Percentiles rank a stretch among this genome's conserved stretches.
phyloP scores from a whole-genome alignment of 2,797 vertebrate genomes.

The Ctenopoma multispine region DNA sequence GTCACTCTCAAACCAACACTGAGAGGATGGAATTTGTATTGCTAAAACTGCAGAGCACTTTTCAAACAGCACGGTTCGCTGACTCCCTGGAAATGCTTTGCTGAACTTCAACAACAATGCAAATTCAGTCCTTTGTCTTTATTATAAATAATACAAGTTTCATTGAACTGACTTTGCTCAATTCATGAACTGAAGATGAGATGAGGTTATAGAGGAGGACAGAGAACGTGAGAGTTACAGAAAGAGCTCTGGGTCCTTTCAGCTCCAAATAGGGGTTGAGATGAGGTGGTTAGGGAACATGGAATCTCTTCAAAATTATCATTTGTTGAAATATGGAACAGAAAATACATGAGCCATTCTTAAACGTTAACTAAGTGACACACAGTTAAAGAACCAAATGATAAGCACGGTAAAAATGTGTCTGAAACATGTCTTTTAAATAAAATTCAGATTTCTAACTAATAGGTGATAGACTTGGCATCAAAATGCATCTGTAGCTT shows the following conservation, averaged over 20 bases:
- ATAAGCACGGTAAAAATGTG: too few relatives aligned
- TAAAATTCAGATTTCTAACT: too few relatives aligned
- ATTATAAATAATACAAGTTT: slow-evolving; percentile 41
- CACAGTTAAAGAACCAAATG: too few relatives aligned
- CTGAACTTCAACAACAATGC: slow-evolving; percentile 43
- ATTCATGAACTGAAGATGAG: slow-evolving; percentile 26
- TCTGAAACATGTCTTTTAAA: too few relatives aligned
- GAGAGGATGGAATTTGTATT: slow-evolving; percentile 52
- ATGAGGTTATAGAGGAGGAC: slow-evolving; percentile 14
- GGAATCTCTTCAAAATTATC: too few relatives aligned
- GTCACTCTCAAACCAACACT: slow-evolving; percentile 52
- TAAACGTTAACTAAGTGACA: too few relatives aligned
- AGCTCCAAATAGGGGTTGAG: not conserved
- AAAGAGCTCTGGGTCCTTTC: not conserved
- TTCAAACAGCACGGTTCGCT: slow-evolving; percentile 51
- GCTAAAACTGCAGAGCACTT: slow-evolving; percentile 57
- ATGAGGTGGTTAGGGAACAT: not conserved
- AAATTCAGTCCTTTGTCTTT: slow-evolving; percentile 50
- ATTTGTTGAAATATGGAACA: too few relatives aligned
- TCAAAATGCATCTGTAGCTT: too few relatives aligned
- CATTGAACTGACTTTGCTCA: slow-evolving; percentile 15
- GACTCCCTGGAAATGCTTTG: slow-evolving; percentile 38
- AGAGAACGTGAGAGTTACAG: not conserved
- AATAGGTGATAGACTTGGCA: too few relatives aligned
- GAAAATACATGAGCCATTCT: too few relatives aligned